Evolutionary conservation across 2,113 vertebrate species (phyloP), one percentile per base, ranked within the genome.

Genomic region (Trochalopteron elliotii): DNA sequence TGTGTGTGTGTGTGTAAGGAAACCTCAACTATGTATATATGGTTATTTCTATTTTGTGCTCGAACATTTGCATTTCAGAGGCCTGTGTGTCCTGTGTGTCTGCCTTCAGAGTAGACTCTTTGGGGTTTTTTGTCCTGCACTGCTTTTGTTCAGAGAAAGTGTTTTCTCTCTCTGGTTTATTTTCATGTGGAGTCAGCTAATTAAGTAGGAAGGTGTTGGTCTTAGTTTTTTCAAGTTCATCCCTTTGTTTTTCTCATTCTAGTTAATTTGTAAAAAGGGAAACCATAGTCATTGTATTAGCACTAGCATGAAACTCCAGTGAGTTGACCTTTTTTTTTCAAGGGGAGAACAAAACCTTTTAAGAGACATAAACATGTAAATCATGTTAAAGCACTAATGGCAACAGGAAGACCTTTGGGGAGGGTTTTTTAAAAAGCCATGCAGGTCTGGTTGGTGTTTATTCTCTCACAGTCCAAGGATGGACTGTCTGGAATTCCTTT

Each of bases 391-490:
- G 53, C 39, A 37, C 42, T 74, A 53, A 28, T 11, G 2, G 17
- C 19, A 55, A 50, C 5, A 70, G 47, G n/a, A 86, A 39, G 70
- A 83, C 17, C 25, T 53, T 28, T 31, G 31, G 13, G 27, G 22
- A 89, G 24, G 7, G 21, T 0, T 33, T 61, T 83, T 63, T 44
- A 6, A 31, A 59, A 50, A 72, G 45, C 44, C 0, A 0, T 20
- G 27, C 35, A 10, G 33, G 83, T 61, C 28, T 28, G 47, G 25
- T 15, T 49, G 39, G 13, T 39, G 27, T 55, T 80, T 14, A 18
- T 77, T 40, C 6, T 64, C 39, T 47, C 42, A 12, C 15, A 20
- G 61, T 55, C 37, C 19, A 33, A 25, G 47, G 47, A 40, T 6
- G 40, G 44, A 45, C 57, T 21, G 22, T 28, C 44, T 2, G 5